phyloP scores from a whole-genome alignment of 2,888 invertebrate genomes.

The Calameuta pallipes region DNA sequence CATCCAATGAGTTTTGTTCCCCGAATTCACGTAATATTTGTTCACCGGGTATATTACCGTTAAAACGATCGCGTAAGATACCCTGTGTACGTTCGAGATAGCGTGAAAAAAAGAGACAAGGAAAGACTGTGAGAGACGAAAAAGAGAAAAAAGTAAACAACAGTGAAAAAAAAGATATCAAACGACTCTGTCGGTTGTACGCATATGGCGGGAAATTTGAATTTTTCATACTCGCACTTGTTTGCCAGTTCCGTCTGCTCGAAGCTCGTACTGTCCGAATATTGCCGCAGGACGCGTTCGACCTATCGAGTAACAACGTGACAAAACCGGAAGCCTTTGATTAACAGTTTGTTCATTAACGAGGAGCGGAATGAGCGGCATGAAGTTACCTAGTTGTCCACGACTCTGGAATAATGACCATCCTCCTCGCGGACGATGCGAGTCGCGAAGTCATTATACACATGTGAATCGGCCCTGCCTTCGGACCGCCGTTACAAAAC shows the following conservation, averaged over 20 bases:
- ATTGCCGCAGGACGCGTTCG: neutral
- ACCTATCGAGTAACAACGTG: constrained; percentile 7
- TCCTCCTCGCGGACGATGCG: constrained; percentile 12
- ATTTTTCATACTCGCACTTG: neutral
- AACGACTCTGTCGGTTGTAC: neutral
- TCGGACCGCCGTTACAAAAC: neutral
- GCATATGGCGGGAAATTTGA: neutral
- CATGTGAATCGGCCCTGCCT: constrained; percentile 16
- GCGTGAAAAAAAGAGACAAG: neutral
- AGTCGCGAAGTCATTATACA: constrained; percentile 7
- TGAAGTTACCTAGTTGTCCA: constrained; percentile 16
- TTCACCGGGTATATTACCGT: neutral
- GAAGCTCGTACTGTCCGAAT: neutral
- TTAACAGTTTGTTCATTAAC: constrained; percentile 43
- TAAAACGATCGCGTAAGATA: neutral
- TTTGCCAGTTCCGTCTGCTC: neutral
- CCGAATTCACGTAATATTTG: neutral
- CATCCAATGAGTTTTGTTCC: neutral
- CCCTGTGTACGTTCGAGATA: neutral
- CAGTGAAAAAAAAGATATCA: neutral
- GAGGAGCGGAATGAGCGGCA: constrained; percentile 18
- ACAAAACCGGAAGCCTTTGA: constrained; percentile 41
- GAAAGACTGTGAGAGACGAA: neutral
- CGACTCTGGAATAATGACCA: constrained; percentile 23
- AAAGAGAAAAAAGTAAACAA: neutral